These are phyloP conservation scores for Sparidentex hasta DNA, from an alignment of 2,797 vertebrate genomes.

Conservation along the genomic window DNA sequence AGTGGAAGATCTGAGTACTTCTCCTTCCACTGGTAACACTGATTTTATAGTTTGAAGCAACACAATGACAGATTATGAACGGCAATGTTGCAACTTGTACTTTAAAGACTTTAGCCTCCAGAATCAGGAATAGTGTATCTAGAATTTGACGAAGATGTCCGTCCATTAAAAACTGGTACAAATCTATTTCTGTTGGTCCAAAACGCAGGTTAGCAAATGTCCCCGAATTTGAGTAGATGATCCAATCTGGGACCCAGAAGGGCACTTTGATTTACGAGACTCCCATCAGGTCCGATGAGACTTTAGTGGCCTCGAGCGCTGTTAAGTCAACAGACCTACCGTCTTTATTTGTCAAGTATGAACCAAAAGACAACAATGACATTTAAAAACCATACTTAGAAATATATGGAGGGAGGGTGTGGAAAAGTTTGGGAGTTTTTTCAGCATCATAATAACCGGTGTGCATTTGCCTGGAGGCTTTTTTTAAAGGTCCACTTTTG, in stretches of 20 bases:
- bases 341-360: background rate
- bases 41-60: too few relatives aligned
- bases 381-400: slow-evolving; percentile 8
- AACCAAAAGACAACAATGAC: slow-evolving; percentile 4
- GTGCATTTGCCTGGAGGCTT: slow-evolving; percentile 1
- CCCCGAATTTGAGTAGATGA: background rate
- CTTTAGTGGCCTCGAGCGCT: background rate
- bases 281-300: background rate
- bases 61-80: background rate
- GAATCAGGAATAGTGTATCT: background rate
- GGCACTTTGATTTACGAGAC: background rate
- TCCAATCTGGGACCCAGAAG: background rate
- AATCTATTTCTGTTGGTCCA: background rate
- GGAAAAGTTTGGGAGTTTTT: background rate
- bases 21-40: too few relatives aligned
- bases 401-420: background rate
- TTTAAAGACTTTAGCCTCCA: background rate
- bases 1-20: too few relatives aligned
- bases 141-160: background rate
- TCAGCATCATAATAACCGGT: background rate
- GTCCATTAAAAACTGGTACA: too few relatives aligned
- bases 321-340: background rate
- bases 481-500: background rate
- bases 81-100: background rate
- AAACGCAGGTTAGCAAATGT: background rate